Conservation (phyloP, 2,113 vertebrate species). For the Podarcis cretensis region DNA sequence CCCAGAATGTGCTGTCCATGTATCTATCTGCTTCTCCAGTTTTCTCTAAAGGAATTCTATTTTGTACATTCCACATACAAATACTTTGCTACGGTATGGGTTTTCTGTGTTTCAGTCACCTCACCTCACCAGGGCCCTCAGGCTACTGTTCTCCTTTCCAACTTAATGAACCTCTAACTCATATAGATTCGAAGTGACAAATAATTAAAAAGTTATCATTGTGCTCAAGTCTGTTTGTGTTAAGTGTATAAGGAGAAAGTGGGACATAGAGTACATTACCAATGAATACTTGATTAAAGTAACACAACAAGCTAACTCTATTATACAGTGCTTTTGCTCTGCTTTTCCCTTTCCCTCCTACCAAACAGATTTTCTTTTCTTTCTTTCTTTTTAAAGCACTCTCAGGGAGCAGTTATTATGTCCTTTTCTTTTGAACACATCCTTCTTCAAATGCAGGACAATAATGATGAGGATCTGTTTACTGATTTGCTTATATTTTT, state of each 20-base stretch:
- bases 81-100: neutral
- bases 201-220: conserved; percentile 25
- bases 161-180: conserved; percentile 6
- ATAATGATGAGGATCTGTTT: neutral
- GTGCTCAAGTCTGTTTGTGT: neutral
- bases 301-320: neutral
- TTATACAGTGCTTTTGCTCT: neutral
- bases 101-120: neutral
- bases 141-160: neutral
- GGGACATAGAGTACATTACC: neutral
- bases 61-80: neutral
- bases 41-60: neutral
- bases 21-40: neutral
- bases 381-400: neutral
- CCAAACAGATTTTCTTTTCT: no score
- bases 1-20: neutral
- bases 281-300: conserved; percentile 14
- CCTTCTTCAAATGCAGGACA: neutral
- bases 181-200: conserved; percentile 18
- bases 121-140: neutral
- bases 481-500: neutral
- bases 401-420: neutral
- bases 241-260: conserved; percentile 24
- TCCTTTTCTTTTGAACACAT: neutral
- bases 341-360: neutral